These are phyloP conservation scores for Macquaria ambigua DNA, from an alignment of 2,113 vertebrate species.

Conservation along the genomic window DNA sequence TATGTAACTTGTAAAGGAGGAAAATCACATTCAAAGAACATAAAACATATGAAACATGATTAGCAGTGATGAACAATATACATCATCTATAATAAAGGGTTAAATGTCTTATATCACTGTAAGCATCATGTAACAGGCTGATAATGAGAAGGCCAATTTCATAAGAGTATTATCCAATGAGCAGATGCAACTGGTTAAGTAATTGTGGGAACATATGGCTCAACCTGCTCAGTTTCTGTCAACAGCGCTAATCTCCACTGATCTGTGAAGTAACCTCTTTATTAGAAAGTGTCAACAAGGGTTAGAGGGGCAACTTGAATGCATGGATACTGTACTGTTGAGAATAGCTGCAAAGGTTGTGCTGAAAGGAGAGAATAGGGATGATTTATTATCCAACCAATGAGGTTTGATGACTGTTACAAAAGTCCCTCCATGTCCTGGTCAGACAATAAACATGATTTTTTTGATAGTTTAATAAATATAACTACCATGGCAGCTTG, in stretches of 20 bases:
- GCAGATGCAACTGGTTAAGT: constrained; percentile 73
- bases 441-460: background rate
- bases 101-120: constrained; percentile 27
- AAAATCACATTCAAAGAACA: background rate
- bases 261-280: constrained; percentile 43
- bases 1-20: background rate
- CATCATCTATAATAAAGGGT: background rate
- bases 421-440: constrained; percentile 1
- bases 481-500: background rate
- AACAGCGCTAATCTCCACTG: constrained; percentile 64
- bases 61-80: background rate
- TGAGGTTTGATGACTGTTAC: background rate
- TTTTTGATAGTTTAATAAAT: background rate
- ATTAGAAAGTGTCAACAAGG: constrained; percentile 52
- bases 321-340: constrained; percentile 1
- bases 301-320: constrained; percentile 4
- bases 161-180: constrained; percentile 64
- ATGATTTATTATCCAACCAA: background rate
- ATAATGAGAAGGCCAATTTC: constrained; percentile 43
- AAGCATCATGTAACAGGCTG: constrained; percentile 32
- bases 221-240: constrained; percentile 61
- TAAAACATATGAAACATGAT: background rate
- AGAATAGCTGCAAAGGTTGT: constrained; percentile 6
- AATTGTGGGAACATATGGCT: constrained; percentile 64
- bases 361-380: constrained; percentile 6